A percentile compares a stretch with the other conserved stretches of the same genome.
Evolutionary conservation across 2,888 invertebrate genomes (phyloP).

Genomic region (Dromius quadrimaculatus): DNA sequence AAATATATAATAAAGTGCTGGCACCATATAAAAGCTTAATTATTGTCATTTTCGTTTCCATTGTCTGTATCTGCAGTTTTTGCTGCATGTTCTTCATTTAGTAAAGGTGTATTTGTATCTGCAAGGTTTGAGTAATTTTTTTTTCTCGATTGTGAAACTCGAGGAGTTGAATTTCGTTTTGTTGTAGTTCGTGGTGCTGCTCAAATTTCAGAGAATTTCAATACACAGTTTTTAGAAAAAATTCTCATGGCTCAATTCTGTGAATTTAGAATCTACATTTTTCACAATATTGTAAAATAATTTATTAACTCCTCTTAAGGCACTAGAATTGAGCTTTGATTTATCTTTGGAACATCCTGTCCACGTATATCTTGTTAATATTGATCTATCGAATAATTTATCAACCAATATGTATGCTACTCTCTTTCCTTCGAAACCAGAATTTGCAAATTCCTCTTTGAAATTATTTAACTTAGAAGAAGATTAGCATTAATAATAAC

Average conservation of each 20-base stretch:
- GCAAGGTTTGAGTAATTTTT: not conserved
- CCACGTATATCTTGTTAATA: constrained; percentile 13
- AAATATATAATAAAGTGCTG: not conserved
- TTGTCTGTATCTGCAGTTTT: too few species aligned
- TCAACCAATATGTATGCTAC: constrained; percentile 16
- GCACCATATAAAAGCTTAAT: too few species aligned
- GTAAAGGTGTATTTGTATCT: not conserved
- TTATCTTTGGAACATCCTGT: constrained; percentile 22
- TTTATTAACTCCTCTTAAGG: constrained; percentile 8
- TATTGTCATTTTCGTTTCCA: too few species aligned
- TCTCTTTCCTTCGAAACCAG: not conserved
- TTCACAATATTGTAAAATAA: constrained; percentile 4
- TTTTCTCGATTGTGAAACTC: not conserved
- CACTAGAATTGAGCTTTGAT: not conserved
- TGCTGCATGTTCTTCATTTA: not conserved
- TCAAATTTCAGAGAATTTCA: not conserved
- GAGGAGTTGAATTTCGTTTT: not conserved
- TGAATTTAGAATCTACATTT: not conserved
- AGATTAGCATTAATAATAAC: not conserved
- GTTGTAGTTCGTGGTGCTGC: not conserved
- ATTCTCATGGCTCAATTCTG: constrained; percentile 6
- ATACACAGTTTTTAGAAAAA: constrained; percentile 1
- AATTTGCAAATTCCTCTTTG: not conserved
- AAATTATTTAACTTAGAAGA: not conserved
- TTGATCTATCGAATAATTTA: not conserved